phyloP scores from a whole-genome alignment of 2,888 invertebrate species.

The Sarcophaga rosellei region DNA sequence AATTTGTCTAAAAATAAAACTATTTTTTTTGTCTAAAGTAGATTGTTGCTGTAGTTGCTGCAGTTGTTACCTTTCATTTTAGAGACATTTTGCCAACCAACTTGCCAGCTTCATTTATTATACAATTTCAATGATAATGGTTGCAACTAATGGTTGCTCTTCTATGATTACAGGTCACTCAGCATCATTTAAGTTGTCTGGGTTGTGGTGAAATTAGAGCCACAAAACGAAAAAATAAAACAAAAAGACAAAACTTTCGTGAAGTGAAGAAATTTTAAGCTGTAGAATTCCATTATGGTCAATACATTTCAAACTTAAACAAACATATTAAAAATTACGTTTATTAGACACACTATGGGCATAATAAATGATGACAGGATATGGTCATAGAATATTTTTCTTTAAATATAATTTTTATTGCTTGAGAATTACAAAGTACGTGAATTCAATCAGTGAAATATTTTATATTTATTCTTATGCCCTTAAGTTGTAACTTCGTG shows the following conservation, averaged over 20 bases:
- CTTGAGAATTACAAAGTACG: too few relatives aligned
- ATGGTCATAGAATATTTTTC: neutral
- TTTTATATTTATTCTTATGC: too few relatives aligned
- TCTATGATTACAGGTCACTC: slow-evolving; percentile 49
- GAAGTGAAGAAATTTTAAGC: neutral
- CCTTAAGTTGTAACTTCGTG: too few relatives aligned
- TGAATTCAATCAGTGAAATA: too few relatives aligned
- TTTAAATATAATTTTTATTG: too few relatives aligned
- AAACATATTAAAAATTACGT: neutral
- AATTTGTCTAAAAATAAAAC: slow-evolving; percentile 38
- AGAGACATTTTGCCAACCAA: slow-evolving; percentile 1
- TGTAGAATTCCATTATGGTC: slow-evolving; percentile 47
- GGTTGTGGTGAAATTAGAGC: slow-evolving; percentile 19
- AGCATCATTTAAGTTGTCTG: slow-evolving; percentile 35
- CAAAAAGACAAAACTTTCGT: neutral
- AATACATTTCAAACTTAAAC: slow-evolving; percentile 13
- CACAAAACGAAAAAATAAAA: neutral
- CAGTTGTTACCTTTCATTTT: slow-evolving; percentile 55
- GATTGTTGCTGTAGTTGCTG: slow-evolving; percentile 29
- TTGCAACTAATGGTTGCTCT: slow-evolving; percentile 14
- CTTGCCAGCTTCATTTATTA: slow-evolving; percentile 26
- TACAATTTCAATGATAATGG: slow-evolving; percentile 23
- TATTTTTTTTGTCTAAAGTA: slow-evolving; percentile 23
- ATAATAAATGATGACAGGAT: neutral
- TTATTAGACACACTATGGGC: slow-evolving; percentile 4